A percentile compares a stretch with the other conserved stretches of the same genome.
phyloP scores from a whole-genome alignment of 2,797 vertebrate genomes.

The Dallia pectoralis region DNA sequence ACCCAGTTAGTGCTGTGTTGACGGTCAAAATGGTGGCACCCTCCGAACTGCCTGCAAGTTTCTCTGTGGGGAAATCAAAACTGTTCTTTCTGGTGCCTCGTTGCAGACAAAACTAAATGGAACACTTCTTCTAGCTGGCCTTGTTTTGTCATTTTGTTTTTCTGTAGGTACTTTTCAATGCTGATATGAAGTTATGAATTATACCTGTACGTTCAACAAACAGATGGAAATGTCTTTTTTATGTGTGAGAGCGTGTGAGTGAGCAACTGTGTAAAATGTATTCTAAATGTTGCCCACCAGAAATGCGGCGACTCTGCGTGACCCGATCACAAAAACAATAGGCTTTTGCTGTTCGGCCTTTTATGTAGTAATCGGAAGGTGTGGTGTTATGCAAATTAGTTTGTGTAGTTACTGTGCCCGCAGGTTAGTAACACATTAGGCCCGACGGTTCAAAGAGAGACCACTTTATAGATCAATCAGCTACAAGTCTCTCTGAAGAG shows the following conservation, averaged over 20 bases:
- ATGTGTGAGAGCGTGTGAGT: slow-evolving; percentile 23
- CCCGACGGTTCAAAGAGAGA: slow-evolving; percentile 2
- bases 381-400: not conserved
- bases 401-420: not conserved
- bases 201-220: slow-evolving; percentile 64
- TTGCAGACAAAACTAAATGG: slow-evolving; percentile 23
- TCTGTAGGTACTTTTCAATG: slow-evolving; percentile 71
- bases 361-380: not conserved
- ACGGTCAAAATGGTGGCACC: slow-evolving; percentile 26
- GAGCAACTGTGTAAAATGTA: slow-evolving; percentile 52
- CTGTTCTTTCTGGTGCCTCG: slow-evolving; percentile 11
- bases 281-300: slow-evolving; percentile 55
- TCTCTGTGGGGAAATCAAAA: slow-evolving; percentile 18
- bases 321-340: slow-evolving; percentile 42
- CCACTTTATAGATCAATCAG: not conserved
- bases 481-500: not conserved
- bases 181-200: slow-evolving; percentile 70
- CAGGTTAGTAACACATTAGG: not conserved
- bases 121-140: slow-evolving; percentile 25
- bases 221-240: slow-evolving; percentile 33
- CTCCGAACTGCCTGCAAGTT: slow-evolving; percentile 21
- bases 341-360: slow-evolving; percentile 39
- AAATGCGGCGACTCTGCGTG: slow-evolving; percentile 66
- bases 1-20: slow-evolving; percentile 33
- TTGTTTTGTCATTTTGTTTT: slow-evolving; percentile 46